phyloP scores from a whole-genome alignment of 2,888 invertebrate species.

The Suillia variegata region DNA sequence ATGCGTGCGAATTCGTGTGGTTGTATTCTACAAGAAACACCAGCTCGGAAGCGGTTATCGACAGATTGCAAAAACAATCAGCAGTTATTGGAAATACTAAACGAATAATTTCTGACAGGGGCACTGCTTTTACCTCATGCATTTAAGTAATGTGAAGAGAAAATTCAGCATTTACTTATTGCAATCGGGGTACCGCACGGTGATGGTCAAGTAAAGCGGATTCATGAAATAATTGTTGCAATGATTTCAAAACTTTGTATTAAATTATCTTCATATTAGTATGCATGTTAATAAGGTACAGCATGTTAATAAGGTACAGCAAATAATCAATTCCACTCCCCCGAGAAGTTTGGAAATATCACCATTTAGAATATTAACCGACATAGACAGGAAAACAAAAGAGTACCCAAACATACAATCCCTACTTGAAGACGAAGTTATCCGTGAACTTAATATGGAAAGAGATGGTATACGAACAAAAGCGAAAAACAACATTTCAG shows the following conservation, averaged over 20 bases:
- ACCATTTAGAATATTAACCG: conserved; percentile 10
- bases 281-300: too few species aligned
- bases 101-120: neutral
- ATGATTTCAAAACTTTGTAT: too few species aligned
- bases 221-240: too few species aligned
- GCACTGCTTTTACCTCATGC: neutral
- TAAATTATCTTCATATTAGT: too few species aligned
- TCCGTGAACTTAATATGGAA: too few species aligned
- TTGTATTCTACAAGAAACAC: neutral
- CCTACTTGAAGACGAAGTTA: too few species aligned
- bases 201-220: conserved; percentile 1
- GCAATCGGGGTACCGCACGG: neutral
- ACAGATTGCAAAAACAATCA: neutral
- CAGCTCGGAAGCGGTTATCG: neutral
- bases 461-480: too few species aligned
- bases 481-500: too few species aligned
- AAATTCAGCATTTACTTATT: neutral
- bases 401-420: too few species aligned
- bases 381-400: too few species aligned
- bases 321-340: neutral
- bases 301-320: conserved; percentile 7
- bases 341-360: neutral
- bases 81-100: neutral
- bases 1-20: neutral
- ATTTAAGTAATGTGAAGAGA: neutral